Evolutionary conservation across 2,113 vertebrate species (phyloP).

Genomic region (Istiophorus platypterus): DNA sequence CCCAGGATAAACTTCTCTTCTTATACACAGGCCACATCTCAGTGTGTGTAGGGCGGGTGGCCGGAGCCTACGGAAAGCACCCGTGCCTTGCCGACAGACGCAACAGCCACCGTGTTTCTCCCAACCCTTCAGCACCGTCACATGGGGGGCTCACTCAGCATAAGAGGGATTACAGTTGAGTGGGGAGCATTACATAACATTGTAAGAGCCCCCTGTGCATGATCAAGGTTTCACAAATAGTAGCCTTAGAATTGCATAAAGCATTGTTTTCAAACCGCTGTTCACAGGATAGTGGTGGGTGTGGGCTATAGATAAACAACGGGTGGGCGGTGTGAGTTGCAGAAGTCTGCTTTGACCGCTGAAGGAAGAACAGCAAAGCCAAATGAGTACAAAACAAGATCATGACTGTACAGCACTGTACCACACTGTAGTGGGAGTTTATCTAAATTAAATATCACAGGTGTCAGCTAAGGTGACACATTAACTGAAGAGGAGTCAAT

Average conservation of each 20-base stretch:
- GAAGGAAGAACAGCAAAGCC: constrained; percentile 37
- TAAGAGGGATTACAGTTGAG: constrained; percentile 74
- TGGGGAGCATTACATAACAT: constrained; percentile 71
- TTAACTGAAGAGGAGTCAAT: constrained; percentile 29
- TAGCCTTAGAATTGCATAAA: constrained; percentile 52
- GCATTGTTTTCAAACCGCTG: constrained; percentile 67
- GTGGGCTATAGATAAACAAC: constrained; percentile 56
- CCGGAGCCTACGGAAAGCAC: constrained; percentile 42
- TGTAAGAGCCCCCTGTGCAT: constrained; percentile 59
- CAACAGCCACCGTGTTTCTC: constrained; percentile 50
- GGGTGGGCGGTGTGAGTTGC: constrained; percentile 67
- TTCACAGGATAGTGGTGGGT: constrained; percentile 55
- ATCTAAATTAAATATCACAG: constrained; percentile 42
- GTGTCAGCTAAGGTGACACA: constrained; percentile 32
- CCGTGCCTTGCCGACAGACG: constrained; percentile 43
- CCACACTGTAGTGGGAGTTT: constrained; percentile 6
- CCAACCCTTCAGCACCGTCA: constrained; percentile 59
- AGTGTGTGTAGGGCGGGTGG: constrained; percentile 30
- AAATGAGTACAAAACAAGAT: constrained; percentile 40
- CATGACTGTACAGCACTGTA: not conserved
- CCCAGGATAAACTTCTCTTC: constrained; percentile 56
- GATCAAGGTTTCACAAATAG: constrained; percentile 69
- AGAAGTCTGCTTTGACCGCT: constrained; percentile 52
- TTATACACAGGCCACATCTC: constrained; percentile 66
- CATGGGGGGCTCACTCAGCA: constrained; percentile 70